Conservation (phyloP, 2,113 vertebrate species). For the Tringa solitaria region DNA sequence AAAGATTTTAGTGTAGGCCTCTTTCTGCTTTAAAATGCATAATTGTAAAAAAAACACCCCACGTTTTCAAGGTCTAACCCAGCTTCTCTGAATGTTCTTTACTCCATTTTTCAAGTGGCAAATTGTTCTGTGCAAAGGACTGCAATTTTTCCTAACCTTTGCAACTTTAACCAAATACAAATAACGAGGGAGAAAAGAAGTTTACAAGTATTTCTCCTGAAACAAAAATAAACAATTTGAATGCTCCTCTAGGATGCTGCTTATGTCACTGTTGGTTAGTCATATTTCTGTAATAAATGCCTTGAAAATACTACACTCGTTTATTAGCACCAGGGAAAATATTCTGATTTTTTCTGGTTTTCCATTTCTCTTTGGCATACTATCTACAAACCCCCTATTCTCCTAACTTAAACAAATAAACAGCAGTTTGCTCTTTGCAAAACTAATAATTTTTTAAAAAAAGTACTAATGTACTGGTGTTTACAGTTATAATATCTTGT, state of each 20-base stretch:
- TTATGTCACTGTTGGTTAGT: not conserved
- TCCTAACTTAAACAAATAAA: constrained; percentile 32
- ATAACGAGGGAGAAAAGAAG: not conserved
- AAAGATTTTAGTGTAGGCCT: not conserved
- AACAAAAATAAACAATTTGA: not conserved
- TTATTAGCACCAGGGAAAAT: not conserved
- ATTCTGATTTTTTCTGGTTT: not conserved
- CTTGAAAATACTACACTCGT: not conserved
- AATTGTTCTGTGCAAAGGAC: not conserved
- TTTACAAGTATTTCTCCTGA: not conserved
- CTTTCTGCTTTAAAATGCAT: not conserved
- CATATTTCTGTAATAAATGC: not conserved
- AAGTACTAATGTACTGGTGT: not conserved
- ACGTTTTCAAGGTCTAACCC: not conserved
- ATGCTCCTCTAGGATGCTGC: not conserved
- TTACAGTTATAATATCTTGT: not conserved
- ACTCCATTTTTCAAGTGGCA: not conserved
- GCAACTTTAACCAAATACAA: not conserved
- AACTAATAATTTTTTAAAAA: not conserved
- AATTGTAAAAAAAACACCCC: not conserved
- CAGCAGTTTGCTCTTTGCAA: not conserved
- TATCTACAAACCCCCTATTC: not conserved
- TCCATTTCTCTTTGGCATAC: not conserved
- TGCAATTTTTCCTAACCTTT: not conserved
- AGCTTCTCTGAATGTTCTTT: not conserved